Base-by-base conservation (phyloP, 2,797 vertebrate species). In the Pangasius larnaudii region DNA sequence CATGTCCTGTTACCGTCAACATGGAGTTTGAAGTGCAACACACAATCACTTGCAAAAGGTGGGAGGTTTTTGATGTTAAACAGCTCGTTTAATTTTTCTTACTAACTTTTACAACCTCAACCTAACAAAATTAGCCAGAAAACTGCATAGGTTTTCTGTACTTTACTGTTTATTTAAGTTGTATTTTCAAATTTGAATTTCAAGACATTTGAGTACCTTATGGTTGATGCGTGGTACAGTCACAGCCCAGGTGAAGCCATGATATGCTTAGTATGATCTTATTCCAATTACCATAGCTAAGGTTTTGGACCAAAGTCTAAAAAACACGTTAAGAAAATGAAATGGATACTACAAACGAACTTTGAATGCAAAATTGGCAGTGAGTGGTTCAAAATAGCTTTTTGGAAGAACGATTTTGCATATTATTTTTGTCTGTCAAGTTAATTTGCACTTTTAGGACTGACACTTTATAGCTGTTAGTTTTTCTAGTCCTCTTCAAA, bases 21-120 rank as follows among this genome's bases (percentile, higher is more conserved):
- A 97, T 99, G 95, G 98, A 99, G 85, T 99, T 99, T 93, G 99
- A 99, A 88, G 98, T 99, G 92, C 98, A 99, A 86, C 99, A 99
- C 94, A 99, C 98, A 72, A 99, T 99, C 91, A 97, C 95, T 42
- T 99, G 99, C 94, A 99, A 99, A 97, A 96, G 95, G 98, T 99
- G 93, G 96, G 98, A 6, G 14, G 2, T 19, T 2, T 63, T 65
- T 65, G 0, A 22, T 63, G 36, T 63, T 63, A 7, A 56, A 39
- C 9, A 49, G 39, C 19, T 22, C 36, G 42, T 22, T 30, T 2
- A 16, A 6, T n/a, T 49, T n/a, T 77, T 13, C 4, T 75, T 27
- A 27, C 9, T 46, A 5, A 13, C 11, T 16, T 49, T 2, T 16
- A 27, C 27, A 74, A 27, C 10, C 6, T 75, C 24, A 22, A 77